Conservation (phyloP, 2,888 invertebrate genomes). For the Metallyticus violacea region DNA sequence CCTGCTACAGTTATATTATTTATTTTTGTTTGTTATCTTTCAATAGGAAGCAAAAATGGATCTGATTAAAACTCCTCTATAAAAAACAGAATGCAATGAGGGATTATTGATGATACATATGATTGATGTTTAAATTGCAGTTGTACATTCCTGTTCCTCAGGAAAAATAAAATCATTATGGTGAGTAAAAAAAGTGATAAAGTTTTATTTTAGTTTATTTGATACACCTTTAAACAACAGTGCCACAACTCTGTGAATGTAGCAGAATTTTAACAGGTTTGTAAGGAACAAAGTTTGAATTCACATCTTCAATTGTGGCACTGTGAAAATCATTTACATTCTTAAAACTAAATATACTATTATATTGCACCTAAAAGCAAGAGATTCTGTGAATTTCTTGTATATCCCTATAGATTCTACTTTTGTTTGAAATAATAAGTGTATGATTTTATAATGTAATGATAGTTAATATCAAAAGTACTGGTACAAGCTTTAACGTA, state of each 20-base stretch:
- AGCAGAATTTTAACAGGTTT: too few species aligned
- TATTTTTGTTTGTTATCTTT: too few species aligned
- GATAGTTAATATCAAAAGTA: constrained; percentile 21
- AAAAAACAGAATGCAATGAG: background rate
- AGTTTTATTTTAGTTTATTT: background rate
- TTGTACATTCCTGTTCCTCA: background rate
- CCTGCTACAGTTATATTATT: background rate
- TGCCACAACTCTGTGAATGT: background rate
- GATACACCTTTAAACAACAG: background rate
- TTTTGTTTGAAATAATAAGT: background rate
- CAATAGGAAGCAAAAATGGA: too few species aligned
- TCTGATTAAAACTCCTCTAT: too few species aligned
- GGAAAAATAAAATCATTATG: background rate
- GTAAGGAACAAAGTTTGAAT: background rate
- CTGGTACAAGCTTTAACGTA: constrained; percentile 25
- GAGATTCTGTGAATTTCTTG: background rate
- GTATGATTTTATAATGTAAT: background rate
- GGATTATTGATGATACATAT: background rate
- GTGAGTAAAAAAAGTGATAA: background rate
- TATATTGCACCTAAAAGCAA: background rate
- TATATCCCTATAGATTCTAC: background rate
- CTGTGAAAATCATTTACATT: background rate
- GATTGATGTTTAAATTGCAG: background rate
- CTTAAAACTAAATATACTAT: background rate
- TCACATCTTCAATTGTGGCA: background rate